Evolutionary conservation across 2,888 invertebrate genomes (phyloP), one percentile per base, ranked within the genome.

Genomic region (Mesopsocus fuscifrons): DNA sequence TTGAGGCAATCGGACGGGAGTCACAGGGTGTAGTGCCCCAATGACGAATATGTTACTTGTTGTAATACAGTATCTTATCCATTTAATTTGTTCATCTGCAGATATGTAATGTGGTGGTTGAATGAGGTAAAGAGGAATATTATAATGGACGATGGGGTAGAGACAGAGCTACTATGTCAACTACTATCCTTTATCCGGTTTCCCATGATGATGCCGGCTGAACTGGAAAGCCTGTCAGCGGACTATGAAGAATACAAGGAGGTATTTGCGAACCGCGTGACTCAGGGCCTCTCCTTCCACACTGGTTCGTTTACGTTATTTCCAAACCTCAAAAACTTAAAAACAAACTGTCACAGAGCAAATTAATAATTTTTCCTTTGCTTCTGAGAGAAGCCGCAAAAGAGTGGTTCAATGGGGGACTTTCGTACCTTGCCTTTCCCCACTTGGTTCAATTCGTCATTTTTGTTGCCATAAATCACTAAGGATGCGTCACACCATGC

Each of bases 171-270:
- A 40, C 70, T 72, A 45, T 55, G 61, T 35, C 72, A 74, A 35
- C 74, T 85, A 0, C 79, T 88, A 67, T 67, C 76, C 1, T 76
- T 78, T 48, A 44, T 50, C 47, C 66, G 83, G 50, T 95, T 94
- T 62, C 87, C 92, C 1, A 91, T 92, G 88, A 92, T 95, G 88
- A 76, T 83, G 13, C 84, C 88, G 0, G 68, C 79, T 43, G 87
- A 95, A 58, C 59, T 95, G 49, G 81, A 85, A 1, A 78, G 82
- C 40, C 63, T 85, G 11, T 78, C 77, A 20, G 80, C 83, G 0
- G 62, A 91, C 5, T 76, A 82, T 2, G 77, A 77, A 51, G 73
- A 78, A 48, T 80, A 84, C 57, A 83, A 83, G 56, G 83, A 85
- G 51, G 87, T 83, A 63, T 81, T 89, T 52, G 76, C 88, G 51